Evolutionary conservation across 2,888 invertebrate genomes (phyloP), one percentile per base, ranked within the genome.

Genomic region (Listrodromus nycthemerus): DNA sequence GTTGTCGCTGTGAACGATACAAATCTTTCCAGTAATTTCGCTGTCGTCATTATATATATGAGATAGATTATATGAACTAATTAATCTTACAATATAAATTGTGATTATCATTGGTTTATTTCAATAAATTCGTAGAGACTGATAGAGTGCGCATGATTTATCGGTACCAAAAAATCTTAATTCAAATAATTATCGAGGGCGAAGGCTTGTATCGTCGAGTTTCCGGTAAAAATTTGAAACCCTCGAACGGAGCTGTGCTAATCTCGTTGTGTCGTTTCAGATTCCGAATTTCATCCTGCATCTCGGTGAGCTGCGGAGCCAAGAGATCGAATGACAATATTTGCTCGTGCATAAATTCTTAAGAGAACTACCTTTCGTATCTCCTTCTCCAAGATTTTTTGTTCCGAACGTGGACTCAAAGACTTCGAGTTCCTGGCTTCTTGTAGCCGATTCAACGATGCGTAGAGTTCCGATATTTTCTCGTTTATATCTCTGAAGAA

Each of bases 301-400:
- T 94, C 91, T 95, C 94, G 1, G 94, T 90, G 83, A 95, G 94
- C 95, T 95, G 94, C 66, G 94, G 94, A 73, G 66, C 86, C 82
- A 89, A 86, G 87, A 85, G 85, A 48, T 83, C 71, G 61, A 55
- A 81, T 80, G 79, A 45, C 7, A 55, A 24, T 24, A 45, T 67
- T 55, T 67, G 13, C 45, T 61, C 45, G 41, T 73, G 67, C 24
- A 37, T 55, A 71, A 58, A 79, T 58, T 30, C 27, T 45, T 19
- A 80, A 33, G 19, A 50, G 10, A 48, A 48, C 69, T 89, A 96
- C 96, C 94, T 95, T 95, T 87, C 95, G 94, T 87, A 96, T 95
- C 91, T 96, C 95, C 83, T 93, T 94, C 82, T 94, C 89, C 7
- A 95, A 92, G 67, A 94, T 91, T 87, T 94, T 94, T 89, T 95